A percentile compares a stretch with the other conserved stretches of the same genome.
phyloP scores from a whole-genome alignment of 2,888 invertebrate genomes.

The Heteropelma amictum region DNA sequence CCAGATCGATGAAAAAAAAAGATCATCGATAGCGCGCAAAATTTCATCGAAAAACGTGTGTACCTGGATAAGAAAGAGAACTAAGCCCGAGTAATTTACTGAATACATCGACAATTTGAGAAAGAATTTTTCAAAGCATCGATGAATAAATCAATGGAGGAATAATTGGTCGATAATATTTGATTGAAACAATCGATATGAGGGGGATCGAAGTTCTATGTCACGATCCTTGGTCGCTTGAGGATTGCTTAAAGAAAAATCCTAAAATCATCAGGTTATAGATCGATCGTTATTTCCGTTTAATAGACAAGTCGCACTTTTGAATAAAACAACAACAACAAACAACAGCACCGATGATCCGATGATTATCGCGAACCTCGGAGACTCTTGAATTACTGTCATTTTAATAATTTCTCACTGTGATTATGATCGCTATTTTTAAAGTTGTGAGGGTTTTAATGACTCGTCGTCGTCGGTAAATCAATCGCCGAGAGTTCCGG shows the following conservation, averaged over 20 bases:
- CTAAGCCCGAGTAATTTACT: too few relatives aligned
- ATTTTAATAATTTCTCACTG: background rate
- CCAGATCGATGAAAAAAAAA: background rate
- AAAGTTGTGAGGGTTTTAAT: slow-evolving; percentile 30
- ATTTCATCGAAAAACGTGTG: background rate
- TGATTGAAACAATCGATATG: slow-evolving; percentile 19
- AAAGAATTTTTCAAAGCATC: too few relatives aligned
- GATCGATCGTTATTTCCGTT: background rate
- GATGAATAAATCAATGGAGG: background rate
- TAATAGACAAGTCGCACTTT: background rate
- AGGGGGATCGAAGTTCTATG: slow-evolving; percentile 1
- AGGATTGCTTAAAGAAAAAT: slow-evolving; percentile 8
- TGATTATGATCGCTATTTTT: background rate
- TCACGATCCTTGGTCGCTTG: slow-evolving; percentile 8
- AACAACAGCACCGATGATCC: background rate
- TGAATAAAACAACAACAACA: background rate
- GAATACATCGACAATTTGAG: too few relatives aligned
- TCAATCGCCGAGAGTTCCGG: slow-evolving; percentile 23
- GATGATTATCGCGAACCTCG: background rate
- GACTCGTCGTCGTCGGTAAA: slow-evolving; percentile 16
- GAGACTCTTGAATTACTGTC: background rate
- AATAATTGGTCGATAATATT: slow-evolving; percentile 7
- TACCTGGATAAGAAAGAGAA: background rate
- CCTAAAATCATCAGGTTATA: background rate
- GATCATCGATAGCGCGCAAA: background rate